phyloP scores from a whole-genome alignment of 2,113 vertebrate species.

The Oncorhynchus clarkii region DNA sequence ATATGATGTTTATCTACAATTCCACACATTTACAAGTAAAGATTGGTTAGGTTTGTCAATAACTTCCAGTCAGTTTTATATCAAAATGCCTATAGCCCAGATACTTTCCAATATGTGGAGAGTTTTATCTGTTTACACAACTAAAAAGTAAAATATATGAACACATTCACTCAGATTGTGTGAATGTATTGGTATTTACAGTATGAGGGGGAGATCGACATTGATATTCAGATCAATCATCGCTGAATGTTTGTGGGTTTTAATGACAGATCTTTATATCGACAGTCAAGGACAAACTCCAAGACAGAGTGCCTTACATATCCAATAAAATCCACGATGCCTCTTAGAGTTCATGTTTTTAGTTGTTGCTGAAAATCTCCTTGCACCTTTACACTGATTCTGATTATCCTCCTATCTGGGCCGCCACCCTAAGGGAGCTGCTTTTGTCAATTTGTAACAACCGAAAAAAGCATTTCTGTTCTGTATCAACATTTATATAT shows the following conservation, averaged over 20 bases:
- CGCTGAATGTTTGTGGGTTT: not conserved
- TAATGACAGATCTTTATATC: constrained; percentile 16
- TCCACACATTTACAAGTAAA: too few species aligned
- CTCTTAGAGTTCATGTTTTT: too few species aligned
- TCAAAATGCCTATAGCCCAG: not conserved
- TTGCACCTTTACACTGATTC: too few species aligned
- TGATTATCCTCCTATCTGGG: too few species aligned
- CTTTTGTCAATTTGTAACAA: too few species aligned
- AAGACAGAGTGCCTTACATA: constrained; percentile 1
- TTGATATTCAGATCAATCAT: constrained; percentile 21
- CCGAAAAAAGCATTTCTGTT: too few species aligned
- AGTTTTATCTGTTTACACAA: not conserved
- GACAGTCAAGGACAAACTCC: constrained; percentile 22
- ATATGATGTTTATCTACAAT: too few species aligned
- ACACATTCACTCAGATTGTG: not conserved
- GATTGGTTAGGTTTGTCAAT: too few species aligned
- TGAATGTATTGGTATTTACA: not conserved
- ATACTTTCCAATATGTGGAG: not conserved
- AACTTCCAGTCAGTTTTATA: not conserved
- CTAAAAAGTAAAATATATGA: not conserved
- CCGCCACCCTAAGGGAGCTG: too few species aligned
- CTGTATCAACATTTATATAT: too few species aligned
- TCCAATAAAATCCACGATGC: constrained; percentile 15
- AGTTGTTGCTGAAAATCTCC: too few species aligned
- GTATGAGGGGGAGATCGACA: not conserved